These are phyloP conservation scores for Epizoanthus ramosus DNA, from an alignment of 92 coral and sea anemone genomes.

Conservation along the genomic window DNA sequence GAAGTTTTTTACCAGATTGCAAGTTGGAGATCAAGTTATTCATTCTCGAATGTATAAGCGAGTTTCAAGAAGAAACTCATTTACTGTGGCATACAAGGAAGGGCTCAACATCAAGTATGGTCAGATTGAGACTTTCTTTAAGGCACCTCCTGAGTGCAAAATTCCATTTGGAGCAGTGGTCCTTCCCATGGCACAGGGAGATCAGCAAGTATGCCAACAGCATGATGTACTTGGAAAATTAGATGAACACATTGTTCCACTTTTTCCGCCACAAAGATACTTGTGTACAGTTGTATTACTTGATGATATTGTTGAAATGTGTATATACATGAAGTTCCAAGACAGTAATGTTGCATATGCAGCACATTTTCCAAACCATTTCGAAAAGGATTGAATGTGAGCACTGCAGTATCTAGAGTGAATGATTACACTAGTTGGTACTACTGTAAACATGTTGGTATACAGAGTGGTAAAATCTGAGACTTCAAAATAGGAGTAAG, in stretches of 20 bases:
- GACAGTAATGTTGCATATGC: slow-evolving; percentile 4
- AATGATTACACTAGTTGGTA: too few species aligned
- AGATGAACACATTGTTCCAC: neutral
- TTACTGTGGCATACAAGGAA: slow-evolving; percentile 24
- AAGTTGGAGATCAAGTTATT: slow-evolving; percentile 7
- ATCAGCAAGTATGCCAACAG: neutral
- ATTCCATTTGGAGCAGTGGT: slow-evolving; percentile 3
- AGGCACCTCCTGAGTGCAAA: neutral
- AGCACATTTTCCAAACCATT: neutral
- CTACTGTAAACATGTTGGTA: too few species aligned
- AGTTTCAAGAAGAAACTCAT: slow-evolving; percentile 25
- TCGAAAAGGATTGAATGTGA: slow-evolving; percentile 4
- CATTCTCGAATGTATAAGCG: slow-evolving; percentile 24
- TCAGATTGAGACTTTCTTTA: slow-evolving; percentile 17
- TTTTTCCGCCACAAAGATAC: neutral
- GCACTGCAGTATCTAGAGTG: too few species aligned
- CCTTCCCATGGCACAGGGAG: slow-evolving; percentile 1
- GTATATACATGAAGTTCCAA: slow-evolving; percentile 2
- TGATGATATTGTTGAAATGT: slow-evolving; percentile 24
- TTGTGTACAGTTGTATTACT: neutral
- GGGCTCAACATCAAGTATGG: slow-evolving; percentile 1
- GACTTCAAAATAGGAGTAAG: too few species aligned
- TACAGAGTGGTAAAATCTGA: too few species aligned
- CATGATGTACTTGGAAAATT: slow-evolving; percentile 6
- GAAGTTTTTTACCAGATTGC: slow-evolving; percentile 18